Percentiles rank a stretch among this genome's conserved stretches.
Conservation (phyloP, 2,113 vertebrate species). For the Pelecanoides urinatrix region DNA sequence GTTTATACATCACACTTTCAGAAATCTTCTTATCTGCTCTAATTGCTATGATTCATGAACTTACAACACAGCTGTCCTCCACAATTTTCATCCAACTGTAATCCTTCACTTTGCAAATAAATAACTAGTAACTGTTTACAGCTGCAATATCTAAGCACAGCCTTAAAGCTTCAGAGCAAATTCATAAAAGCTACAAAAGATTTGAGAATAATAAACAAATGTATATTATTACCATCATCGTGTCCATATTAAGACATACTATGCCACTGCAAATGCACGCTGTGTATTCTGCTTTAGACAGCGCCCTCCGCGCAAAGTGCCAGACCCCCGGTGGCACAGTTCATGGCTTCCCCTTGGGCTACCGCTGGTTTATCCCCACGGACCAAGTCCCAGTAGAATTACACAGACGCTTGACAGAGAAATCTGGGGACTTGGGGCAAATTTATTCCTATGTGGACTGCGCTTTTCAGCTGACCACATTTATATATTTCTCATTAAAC, state of each 20-base stretch:
- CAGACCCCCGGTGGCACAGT: not conserved
- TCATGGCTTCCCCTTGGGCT: not conserved
- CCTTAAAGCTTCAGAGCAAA: not conserved
- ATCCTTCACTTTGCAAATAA: not conserved
- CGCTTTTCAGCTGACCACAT: not conserved
- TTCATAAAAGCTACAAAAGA: not conserved
- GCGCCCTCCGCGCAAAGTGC: not conserved
- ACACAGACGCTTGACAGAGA: not conserved
- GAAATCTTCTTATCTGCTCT: slow-evolving; percentile 8
- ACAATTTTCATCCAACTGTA: not conserved
- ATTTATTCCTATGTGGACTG: not conserved
- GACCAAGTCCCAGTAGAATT: not conserved
- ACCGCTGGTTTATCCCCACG: not conserved
- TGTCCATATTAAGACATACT: not conserved
- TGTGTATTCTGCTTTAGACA: not conserved
- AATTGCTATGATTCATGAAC: slow-evolving; percentile 22
- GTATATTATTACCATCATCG: not conserved
- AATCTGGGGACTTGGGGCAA: not conserved
- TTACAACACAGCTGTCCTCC: not conserved
- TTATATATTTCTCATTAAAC: not conserved
- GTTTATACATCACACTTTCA: not conserved
- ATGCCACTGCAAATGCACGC: not conserved
- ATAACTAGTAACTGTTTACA: not conserved
- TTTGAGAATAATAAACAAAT: not conserved
- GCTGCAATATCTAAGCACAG: not conserved